phyloP scores from a whole-genome alignment of 2,888 invertebrate species.

The Argyra leucocephala region DNA sequence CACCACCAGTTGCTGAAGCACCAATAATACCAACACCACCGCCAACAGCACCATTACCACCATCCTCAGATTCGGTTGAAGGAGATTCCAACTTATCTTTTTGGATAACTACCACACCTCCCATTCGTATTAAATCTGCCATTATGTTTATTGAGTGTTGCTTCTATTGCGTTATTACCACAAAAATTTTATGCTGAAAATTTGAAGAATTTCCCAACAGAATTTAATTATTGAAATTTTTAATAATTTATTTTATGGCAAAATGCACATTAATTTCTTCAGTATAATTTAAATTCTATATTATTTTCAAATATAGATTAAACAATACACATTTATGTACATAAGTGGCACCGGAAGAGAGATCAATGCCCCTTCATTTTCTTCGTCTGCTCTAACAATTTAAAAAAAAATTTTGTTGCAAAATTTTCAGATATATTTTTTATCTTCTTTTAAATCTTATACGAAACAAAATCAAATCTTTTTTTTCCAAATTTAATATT shows the following conservation, averaged over 20 bases:
- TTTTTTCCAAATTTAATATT: too few species aligned
- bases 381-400: neutral
- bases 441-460: too few species aligned
- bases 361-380: constrained; percentile 5
- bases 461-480: too few species aligned
- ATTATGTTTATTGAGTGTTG: constrained; percentile 37
- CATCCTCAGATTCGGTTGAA: constrained; percentile 78
- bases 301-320: neutral
- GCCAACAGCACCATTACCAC: constrained; percentile 45
- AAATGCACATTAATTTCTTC: neutral
- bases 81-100: constrained; percentile 73
- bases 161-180: neutral
- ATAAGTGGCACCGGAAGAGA: neutral
- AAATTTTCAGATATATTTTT: too few species aligned
- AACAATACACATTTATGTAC: constrained; percentile 1
- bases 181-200: neutral
- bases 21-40: constrained; percentile 44
- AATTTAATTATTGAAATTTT: too few species aligned
- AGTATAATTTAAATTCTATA: neutral
- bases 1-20: constrained; percentile 40
- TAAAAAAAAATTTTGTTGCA: too few species aligned
- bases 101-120: constrained; percentile 56
- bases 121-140: constrained; percentile 65
- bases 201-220: neutral
- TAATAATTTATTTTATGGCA: neutral